Evolutionary conservation across 1,140 invertebrate species (phyloP).

Genomic region (Cataglyphis hispanica): DNA sequence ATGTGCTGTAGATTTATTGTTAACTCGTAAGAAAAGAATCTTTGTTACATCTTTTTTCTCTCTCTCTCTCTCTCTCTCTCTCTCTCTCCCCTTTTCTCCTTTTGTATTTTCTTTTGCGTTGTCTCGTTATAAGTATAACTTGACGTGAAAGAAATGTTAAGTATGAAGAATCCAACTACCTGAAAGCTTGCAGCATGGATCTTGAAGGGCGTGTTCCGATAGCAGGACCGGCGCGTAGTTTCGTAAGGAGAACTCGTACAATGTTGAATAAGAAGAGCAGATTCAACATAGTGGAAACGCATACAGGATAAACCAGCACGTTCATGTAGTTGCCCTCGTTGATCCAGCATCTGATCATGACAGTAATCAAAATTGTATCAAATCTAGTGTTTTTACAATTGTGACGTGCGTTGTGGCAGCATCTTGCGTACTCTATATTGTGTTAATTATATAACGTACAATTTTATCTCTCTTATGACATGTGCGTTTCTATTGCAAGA

Average conservation of each 20-base stretch:
- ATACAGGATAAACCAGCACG: conserved; percentile 93
- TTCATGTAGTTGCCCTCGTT: conserved; percentile 90
- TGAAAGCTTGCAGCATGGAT: conserved; percentile 92
- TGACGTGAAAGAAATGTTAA: conserved; percentile 13
- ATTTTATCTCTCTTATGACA: neutral
- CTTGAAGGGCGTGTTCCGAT: conserved; percentile 89
- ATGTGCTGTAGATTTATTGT: neutral
- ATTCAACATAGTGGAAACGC: conserved; percentile 93
- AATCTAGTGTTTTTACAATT: neutral
- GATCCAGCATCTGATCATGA: conserved; percentile 92
- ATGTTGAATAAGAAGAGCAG: conserved; percentile 97
- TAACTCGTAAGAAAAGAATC: neutral
- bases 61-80: too few relatives aligned
- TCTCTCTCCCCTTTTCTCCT: neutral
- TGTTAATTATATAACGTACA: neutral
- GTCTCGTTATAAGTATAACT: conserved; percentile 18
- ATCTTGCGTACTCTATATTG: neutral
- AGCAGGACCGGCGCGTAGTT: conserved; percentile 91
- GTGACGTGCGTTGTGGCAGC: neutral
- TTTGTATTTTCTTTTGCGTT: neutral
- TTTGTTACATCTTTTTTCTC: conserved; percentile 8
- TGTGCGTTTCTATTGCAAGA: neutral
- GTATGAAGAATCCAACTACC: conserved; percentile 83
- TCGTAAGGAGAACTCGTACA: conserved; percentile 95
- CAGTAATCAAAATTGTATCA: neutral